These are phyloP conservation scores for Mesitornis unicolor DNA, from an alignment of 2,113 vertebrate species.

Conservation along the genomic window DNA sequence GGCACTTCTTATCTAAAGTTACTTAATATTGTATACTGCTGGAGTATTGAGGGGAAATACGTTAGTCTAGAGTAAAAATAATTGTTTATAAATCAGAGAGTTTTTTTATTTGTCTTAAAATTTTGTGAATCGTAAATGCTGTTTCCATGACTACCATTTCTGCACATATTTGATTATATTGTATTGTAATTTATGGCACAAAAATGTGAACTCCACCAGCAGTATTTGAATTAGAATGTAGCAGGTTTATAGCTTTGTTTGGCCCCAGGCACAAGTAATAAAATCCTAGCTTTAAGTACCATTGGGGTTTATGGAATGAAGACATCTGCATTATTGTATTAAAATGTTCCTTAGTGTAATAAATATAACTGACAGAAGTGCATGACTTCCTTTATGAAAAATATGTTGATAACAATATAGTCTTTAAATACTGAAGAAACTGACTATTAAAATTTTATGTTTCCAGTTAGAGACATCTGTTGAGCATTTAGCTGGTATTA, in stretches of 20 bases:
- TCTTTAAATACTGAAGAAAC: constrained; percentile 78
- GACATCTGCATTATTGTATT: constrained; percentile 84
- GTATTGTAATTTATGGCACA: constrained; percentile 69
- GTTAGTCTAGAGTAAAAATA: constrained; percentile 20
- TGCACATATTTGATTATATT: constrained; percentile 71
- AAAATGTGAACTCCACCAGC: constrained; percentile 62
- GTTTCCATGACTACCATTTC: constrained; percentile 68
- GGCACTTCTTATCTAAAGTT: neutral
- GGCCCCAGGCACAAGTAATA: constrained; percentile 80
- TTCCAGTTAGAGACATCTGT: constrained; percentile 74
- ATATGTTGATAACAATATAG: constrained; percentile 76
- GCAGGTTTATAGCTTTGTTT: constrained; percentile 77
- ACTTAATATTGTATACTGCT: constrained; percentile 3
- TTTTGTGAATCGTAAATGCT: constrained; percentile 52
- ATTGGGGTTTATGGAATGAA: constrained; percentile 79
- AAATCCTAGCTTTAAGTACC: constrained; percentile 79
- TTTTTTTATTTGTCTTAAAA: constrained; percentile 56
- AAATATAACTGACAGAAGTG: constrained; percentile 80
- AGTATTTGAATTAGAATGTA: constrained; percentile 71
- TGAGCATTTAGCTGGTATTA: constrained; percentile 73
- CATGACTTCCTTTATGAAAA: constrained; percentile 79
- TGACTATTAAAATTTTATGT: constrained; percentile 78
- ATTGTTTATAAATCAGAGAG: constrained; percentile 28
- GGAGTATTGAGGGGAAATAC: neutral
- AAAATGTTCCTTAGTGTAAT: constrained; percentile 81